Evolutionary conservation across 2,888 invertebrate species (phyloP).

Genomic region (Emmelina monodactyla): DNA sequence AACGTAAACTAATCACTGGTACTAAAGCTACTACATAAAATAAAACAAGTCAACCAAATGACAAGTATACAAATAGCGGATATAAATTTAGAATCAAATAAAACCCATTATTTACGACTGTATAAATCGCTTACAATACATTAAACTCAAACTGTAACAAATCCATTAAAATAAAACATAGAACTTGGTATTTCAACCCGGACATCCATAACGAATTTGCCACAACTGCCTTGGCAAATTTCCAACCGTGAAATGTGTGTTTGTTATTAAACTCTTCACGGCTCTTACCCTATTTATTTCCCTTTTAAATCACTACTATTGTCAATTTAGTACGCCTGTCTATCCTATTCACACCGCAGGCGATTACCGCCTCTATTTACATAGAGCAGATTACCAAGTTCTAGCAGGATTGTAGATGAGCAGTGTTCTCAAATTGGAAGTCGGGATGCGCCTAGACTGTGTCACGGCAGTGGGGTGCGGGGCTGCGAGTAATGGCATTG

Average conservation of each 20-base stretch:
- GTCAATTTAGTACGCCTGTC: slow-evolving; percentile 53
- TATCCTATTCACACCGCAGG: slow-evolving; percentile 30
- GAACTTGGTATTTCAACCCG: slow-evolving; percentile 16
- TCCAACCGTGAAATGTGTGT: slow-evolving; percentile 53
- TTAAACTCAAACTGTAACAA: slow-evolving; percentile 1
- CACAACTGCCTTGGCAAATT: slow-evolving; percentile 37
- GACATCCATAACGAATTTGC: slow-evolving; percentile 39
- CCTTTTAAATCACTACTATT: slow-evolving; percentile 55
- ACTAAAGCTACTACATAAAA: no score
- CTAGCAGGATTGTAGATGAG: slow-evolving; percentile 8
- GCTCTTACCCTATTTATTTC: slow-evolving; percentile 54
- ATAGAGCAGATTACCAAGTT: slow-evolving; percentile 22
- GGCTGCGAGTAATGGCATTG: slow-evolving; percentile 39
- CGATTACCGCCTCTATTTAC: slow-evolving; percentile 27
- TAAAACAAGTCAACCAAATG: not conserved
- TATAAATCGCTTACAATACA: slow-evolving; percentile 1
- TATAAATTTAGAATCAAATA: not conserved
- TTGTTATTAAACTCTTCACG: slow-evolving; percentile 56
- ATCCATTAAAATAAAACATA: not conserved
- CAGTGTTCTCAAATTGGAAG: slow-evolving; percentile 19
- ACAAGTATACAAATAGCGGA: not conserved
- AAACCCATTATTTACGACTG: slow-evolving; percentile 1
- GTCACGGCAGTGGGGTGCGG: slow-evolving; percentile 31
- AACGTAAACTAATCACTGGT: no score
- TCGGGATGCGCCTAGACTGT: slow-evolving; percentile 23